These are phyloP conservation scores for Willowsia nigromaculata DNA, from an alignment of 2,888 invertebrate genomes.

Conservation along the genomic window DNA sequence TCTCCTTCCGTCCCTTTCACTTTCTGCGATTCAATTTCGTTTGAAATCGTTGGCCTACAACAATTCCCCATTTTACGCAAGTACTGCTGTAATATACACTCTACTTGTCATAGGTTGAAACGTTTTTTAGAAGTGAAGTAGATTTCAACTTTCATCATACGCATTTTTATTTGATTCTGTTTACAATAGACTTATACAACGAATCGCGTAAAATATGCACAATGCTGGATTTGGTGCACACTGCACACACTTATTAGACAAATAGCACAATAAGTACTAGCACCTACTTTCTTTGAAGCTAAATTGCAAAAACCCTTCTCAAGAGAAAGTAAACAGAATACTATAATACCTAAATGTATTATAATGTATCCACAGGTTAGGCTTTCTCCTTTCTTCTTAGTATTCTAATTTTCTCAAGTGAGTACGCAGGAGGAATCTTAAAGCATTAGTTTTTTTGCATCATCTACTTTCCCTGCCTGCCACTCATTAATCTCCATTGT, in stretches of 20 bases:
- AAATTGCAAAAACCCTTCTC: not conserved
- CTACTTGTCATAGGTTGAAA: not conserved
- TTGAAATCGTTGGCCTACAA: not conserved
- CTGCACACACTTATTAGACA: no score
- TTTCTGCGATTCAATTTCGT: constrained; percentile 38
- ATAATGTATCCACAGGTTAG: not conserved
- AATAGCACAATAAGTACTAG: not conserved
- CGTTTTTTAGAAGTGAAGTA: not conserved
- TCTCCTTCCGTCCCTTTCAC: not conserved
- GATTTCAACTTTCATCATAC: not conserved
- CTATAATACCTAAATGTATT: not conserved
- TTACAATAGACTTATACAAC: no score
- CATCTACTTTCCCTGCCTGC: constrained; percentile 39
- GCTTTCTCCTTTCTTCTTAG: not conserved
- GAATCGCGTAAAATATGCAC: not conserved
- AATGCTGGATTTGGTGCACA: not conserved
- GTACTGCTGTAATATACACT: no score
- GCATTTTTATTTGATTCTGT: no score
- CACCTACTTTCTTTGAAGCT: not conserved
- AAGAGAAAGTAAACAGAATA: not conserved
- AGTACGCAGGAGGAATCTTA: not conserved
- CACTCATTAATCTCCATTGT: constrained; percentile 63
- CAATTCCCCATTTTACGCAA: not conserved
- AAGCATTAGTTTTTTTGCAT: constrained; percentile 52
- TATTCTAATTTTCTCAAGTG: constrained; percentile 49